These are phyloP conservation scores for Melanotaenia pygmaea DNA, from an alignment of 2,797 vertebrate species.

Conservation along the genomic window DNA sequence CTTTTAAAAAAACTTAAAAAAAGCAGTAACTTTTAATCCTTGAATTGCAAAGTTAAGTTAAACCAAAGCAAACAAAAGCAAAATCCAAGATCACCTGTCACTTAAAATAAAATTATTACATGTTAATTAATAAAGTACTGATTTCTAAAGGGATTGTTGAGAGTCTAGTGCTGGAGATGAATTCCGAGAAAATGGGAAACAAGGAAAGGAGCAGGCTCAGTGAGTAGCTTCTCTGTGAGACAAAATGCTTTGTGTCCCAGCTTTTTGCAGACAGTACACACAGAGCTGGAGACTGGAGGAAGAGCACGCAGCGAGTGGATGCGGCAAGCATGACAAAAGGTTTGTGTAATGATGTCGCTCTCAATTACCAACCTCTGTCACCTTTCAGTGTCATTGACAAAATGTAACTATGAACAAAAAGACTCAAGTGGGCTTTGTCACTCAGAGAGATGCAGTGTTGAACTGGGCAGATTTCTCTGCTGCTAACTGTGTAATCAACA, in stretches of 20 bases:
- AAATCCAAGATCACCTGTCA: neutral
- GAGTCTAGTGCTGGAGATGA: conserved; percentile 27
- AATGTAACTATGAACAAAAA: conserved; percentile 45
- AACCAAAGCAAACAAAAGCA: too few species aligned
- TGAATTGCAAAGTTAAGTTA: neutral
- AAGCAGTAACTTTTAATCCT: neutral
- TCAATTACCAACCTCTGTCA: conserved; percentile 70
- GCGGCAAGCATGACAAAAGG: conserved; percentile 66
- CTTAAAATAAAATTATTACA: neutral
- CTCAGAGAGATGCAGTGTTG: conserved; percentile 3
- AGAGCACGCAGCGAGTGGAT: conserved; percentile 48
- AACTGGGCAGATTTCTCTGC: conserved; percentile 24
- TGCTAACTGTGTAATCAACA: conserved; percentile 17
- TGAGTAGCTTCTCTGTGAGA: too few species aligned
- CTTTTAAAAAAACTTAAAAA: neutral
- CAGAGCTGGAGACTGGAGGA: conserved; percentile 46
- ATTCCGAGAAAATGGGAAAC: conserved; percentile 30
- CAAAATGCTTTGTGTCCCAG: conserved; percentile 25
- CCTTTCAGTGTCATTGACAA: conserved; percentile 47
- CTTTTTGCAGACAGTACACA: conserved; percentile 53
- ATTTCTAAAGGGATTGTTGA: conserved; percentile 8
- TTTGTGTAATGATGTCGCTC: conserved; percentile 68
- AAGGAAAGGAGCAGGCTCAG: conserved; percentile 26
- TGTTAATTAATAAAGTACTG: neutral
- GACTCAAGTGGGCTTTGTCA: conserved; percentile 20